Percentiles rank a stretch among this genome's conserved stretches.
phyloP scores from a whole-genome alignment of 2,888 invertebrate genomes.

The Xanthia togata region DNA sequence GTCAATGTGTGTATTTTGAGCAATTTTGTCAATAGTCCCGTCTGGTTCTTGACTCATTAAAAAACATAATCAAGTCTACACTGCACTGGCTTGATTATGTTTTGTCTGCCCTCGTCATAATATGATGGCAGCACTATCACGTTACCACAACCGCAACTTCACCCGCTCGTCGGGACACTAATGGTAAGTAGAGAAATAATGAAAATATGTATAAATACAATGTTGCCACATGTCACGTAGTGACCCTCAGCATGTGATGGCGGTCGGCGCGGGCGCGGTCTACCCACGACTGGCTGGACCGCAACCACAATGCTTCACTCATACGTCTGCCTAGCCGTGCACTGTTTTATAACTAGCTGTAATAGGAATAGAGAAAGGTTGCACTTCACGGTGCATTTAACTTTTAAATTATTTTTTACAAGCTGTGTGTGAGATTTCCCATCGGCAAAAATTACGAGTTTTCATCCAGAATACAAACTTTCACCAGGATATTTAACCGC shows the following conservation, averaged over 20 bases:
- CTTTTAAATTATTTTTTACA: background rate
- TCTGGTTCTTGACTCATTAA: no score
- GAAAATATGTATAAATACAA: slow-evolving; percentile 23
- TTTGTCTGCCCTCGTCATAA: background rate
- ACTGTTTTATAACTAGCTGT: slow-evolving; percentile 36
- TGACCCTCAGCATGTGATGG: slow-evolving; percentile 29
- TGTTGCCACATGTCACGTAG: slow-evolving; percentile 47
- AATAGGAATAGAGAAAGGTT: slow-evolving; percentile 3
- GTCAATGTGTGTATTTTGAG: no score
- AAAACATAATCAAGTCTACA: background rate
- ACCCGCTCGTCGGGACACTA: slow-evolving; percentile 9
- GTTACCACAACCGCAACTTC: slow-evolving; percentile 38
- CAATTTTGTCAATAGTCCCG: no score
- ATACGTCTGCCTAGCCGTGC: slow-evolving; percentile 49
- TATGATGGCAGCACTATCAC: slow-evolving; percentile 8
- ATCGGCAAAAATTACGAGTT: background rate
- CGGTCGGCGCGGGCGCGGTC: slow-evolving; percentile 27
- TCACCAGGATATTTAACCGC: background rate
- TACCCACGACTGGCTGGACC: slow-evolving; percentile 47
- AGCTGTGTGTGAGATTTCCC: background rate
- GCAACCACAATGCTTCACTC: slow-evolving; percentile 66
- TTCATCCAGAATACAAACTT: background rate
- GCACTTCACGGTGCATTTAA: background rate
- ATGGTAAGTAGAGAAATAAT: slow-evolving; percentile 25
- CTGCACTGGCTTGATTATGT: no score